Evolutionary conservation across 2,888 invertebrate genomes (phyloP).

Genomic region (Trichacis sp.): DNA sequence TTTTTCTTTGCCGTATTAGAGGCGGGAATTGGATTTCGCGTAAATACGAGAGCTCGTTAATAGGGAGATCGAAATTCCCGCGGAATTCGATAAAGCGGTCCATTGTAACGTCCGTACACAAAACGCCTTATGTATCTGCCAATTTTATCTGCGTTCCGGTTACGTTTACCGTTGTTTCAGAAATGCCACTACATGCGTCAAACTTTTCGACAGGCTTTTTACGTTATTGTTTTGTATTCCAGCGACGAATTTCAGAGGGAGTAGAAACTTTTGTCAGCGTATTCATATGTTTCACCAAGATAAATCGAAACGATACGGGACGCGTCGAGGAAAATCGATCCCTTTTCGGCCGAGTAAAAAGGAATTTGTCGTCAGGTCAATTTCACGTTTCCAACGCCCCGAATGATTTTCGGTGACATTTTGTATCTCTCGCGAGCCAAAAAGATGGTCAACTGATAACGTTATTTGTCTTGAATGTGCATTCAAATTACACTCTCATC

Average conservation of each 20-base stretch:
- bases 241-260: slow-evolving; percentile 28
- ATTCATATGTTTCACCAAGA: slow-evolving; percentile 22
- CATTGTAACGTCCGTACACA: slow-evolving; percentile 29
- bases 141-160: slow-evolving; percentile 37
- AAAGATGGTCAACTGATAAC: too few species aligned
- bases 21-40: slow-evolving; percentile 28
- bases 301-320: slow-evolving; percentile 18
- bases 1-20: slow-evolving; percentile 18
- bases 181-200: slow-evolving; percentile 28
- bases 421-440: too few species aligned
- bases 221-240: slow-evolving; percentile 34
- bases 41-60: slow-evolving; percentile 31
- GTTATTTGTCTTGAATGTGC: too few species aligned
- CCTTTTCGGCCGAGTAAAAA: background rate
- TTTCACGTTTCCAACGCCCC: too few species aligned
- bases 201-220: slow-evolving; percentile 33
- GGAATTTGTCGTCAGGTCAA: too few species aligned
- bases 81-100: slow-evolving; percentile 18
- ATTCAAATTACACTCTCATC: too few species aligned
- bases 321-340: background rate
- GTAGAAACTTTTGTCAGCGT: slow-evolving; percentile 11
- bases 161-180: slow-evolving; percentile 24
- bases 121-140: slow-evolving; percentile 41
- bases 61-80: slow-evolving; percentile 23
- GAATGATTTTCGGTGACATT: too few species aligned